These are phyloP conservation scores for Melolontha melolontha DNA, from an alignment of 2,888 invertebrate genomes.

Conservation along the genomic window DNA sequence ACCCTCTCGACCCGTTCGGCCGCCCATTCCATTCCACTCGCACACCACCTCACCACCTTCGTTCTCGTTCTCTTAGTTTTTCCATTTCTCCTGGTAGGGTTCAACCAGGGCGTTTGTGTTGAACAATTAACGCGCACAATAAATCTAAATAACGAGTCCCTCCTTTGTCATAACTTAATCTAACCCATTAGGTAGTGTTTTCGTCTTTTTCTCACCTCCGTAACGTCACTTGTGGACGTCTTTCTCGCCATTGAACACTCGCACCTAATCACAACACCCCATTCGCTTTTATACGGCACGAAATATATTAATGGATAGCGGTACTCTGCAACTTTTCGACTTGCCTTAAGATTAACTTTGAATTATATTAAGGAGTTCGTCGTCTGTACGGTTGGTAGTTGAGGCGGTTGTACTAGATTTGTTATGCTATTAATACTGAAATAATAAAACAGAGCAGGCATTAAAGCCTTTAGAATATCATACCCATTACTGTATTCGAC, in stretches of 20 bases:
- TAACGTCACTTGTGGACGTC: slow-evolving; percentile 9
- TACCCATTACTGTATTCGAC: too few species aligned
- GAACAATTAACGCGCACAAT: slow-evolving; percentile 60
- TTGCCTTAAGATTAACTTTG: slow-evolving; percentile 3
- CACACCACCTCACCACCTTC: neutral
- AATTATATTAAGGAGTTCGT: too few species aligned
- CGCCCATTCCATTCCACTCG: neutral
- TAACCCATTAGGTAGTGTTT: slow-evolving; percentile 51
- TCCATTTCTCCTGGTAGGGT: slow-evolving; percentile 28
- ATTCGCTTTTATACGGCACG: slow-evolving; percentile 9
- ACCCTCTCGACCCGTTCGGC: slow-evolving; percentile 12
- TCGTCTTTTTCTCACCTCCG: slow-evolving; percentile 16
- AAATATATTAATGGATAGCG: slow-evolving; percentile 1
- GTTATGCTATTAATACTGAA: too few species aligned
- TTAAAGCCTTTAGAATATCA: too few species aligned
- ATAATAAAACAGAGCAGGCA: too few species aligned
- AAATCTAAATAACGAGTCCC: slow-evolving; percentile 60
- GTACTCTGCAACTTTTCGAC: slow-evolving; percentile 4
- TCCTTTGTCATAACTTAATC: slow-evolving; percentile 59
- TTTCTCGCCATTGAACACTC: slow-evolving; percentile 8
- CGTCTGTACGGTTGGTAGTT: too few species aligned
- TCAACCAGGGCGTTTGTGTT: slow-evolving; percentile 30
- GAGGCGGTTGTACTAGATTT: too few species aligned
- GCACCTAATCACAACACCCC: slow-evolving; percentile 21
- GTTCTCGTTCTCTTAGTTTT: slow-evolving; percentile 17